Base-by-base conservation (phyloP, 1,140 invertebrate species). In the Cotesia chilonis region DNA sequence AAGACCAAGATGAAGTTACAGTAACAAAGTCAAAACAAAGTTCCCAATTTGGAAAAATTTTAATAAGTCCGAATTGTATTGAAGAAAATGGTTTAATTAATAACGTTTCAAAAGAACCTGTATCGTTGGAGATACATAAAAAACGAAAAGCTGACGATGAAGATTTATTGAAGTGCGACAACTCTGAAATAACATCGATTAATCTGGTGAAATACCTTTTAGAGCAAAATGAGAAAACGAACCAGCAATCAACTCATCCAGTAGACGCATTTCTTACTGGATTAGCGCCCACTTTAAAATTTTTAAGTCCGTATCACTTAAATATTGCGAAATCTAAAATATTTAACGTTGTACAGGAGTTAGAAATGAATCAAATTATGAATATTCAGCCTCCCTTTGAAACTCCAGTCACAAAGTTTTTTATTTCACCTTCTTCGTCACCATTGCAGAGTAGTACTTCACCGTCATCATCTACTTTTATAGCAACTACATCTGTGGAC, bases 211-310 rank as follows among this genome's bases (percentile, higher is more conserved):
- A 55, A 20, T 55, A 55, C 17, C 2, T 55, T 5, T n/a, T 55
- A n/a, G 54, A 55, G n/a, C 54, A 55, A 20, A 20, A n/a, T 5
- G 54, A 20, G n/a, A 55, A 20, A 55, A 55, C n/a, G 5, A n/a
- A 14, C 17, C 54, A n/a, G 17, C 54, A 55, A 4, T 20, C 12
- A 12, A n/a, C n/a, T 55, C 54, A 55, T 55, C 54, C 54, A 14
- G 54, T 55, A n/a, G 54, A 55, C n/a, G 54, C 54, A n/a, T 55
- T 55, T 14, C 54, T 55, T 55, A 14, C 54, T 14, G 54, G 54
- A 55, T 14, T 55, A 14, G 54, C 54, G 17, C 54, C 54, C 3
- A 55, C 54, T 55, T 55, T 55, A 20, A 55, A 55, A n/a, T n/a
- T 14, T 55, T 55, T 55, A n/a, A 55, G 12, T n/a, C 54, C 54